A percentile compares a stretch with the other conserved stretches of the same genome.
These are phyloP conservation scores for Eupithecia pulchellata DNA, from an alignment of 2,888 invertebrate genomes.

Conservation along the genomic window DNA sequence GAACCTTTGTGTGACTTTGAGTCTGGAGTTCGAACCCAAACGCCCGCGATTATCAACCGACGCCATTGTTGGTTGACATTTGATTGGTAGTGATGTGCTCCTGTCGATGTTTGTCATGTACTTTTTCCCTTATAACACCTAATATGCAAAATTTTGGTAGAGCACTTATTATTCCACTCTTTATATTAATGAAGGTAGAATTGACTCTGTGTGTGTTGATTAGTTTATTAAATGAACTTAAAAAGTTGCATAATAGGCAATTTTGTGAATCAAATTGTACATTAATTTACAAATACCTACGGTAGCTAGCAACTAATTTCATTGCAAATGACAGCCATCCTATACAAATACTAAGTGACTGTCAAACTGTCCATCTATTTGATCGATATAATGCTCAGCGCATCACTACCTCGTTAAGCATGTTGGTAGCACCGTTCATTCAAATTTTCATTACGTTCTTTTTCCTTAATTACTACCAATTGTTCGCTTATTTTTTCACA, in stretches of 20 bases:
- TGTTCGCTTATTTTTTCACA: slow-evolving; percentile 75
- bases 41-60: slow-evolving; percentile 77
- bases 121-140: background rate
- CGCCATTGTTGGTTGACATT: slow-evolving; percentile 78
- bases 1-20: slow-evolving; percentile 67
- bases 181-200: background rate
- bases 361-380: slow-evolving; percentile 26
- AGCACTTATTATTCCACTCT: background rate
- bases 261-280: background rate
- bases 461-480: slow-evolving; percentile 80
- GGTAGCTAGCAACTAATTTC: background rate
- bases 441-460: slow-evolving; percentile 74
- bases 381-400: slow-evolving; percentile 48
- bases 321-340: background rate
- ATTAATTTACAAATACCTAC: slow-evolving; percentile 6
- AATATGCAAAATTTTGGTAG: background rate
- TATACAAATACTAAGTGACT: slow-evolving; percentile 21
- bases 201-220: background rate
- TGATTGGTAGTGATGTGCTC: slow-evolving; percentile 72
- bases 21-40: slow-evolving; percentile 59
- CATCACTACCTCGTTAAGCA: slow-evolving; percentile 71
- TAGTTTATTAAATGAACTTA: too few relatives aligned
- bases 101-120: slow-evolving; percentile 46
- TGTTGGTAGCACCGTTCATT: slow-evolving; percentile 69
- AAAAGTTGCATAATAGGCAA: background rate